A percentile compares a stretch with the other conserved stretches of the same genome.
These are phyloP conservation scores for Schizotus pectinicornis DNA, from an alignment of 2,888 invertebrate genomes.

Conservation along the genomic window DNA sequence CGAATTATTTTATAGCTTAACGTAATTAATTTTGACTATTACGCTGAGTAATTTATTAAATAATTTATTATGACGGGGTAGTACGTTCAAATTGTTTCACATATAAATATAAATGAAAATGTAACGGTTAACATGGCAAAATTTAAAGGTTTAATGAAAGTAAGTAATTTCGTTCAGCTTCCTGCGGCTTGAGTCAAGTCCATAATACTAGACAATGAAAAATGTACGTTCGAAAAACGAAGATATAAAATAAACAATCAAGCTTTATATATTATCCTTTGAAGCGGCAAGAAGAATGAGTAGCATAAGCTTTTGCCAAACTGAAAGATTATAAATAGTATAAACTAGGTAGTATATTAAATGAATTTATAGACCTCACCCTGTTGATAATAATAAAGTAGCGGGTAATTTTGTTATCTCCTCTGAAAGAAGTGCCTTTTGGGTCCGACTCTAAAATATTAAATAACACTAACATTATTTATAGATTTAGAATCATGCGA, in stretches of 20 bases:
- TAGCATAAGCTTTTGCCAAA: conserved; percentile 10
- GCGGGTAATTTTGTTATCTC: neutral
- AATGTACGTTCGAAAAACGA: conserved; percentile 17
- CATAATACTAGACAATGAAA: conserved; percentile 14
- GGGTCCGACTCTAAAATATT: conserved; percentile 15
- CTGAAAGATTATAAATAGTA: conserved; percentile 12
- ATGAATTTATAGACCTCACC: conserved; percentile 11
- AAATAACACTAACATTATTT: conserved; percentile 2
- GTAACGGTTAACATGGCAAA: neutral
- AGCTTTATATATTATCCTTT: conserved; percentile 16
- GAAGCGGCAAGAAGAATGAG: neutral
- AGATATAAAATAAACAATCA: conserved; percentile 22
- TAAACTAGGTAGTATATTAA: conserved; percentile 11
- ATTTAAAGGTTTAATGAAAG: conserved; percentile 15
- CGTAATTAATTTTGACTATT: neutral
- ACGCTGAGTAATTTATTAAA: conserved; percentile 7
- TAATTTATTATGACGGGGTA: conserved; percentile 8
- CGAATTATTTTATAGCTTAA: conserved; percentile 13
- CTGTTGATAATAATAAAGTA: conserved; percentile 14
- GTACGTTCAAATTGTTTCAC: conserved; percentile 12
- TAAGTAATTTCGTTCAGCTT: conserved; percentile 8
- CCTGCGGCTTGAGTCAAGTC: neutral
- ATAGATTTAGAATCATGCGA: conserved; percentile 16
- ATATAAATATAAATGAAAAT: conserved; percentile 13
- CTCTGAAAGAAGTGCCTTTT: neutral